Conservation (phyloP, 2,113 vertebrate genomes). For the Salvelinus fontinalis region DNA sequence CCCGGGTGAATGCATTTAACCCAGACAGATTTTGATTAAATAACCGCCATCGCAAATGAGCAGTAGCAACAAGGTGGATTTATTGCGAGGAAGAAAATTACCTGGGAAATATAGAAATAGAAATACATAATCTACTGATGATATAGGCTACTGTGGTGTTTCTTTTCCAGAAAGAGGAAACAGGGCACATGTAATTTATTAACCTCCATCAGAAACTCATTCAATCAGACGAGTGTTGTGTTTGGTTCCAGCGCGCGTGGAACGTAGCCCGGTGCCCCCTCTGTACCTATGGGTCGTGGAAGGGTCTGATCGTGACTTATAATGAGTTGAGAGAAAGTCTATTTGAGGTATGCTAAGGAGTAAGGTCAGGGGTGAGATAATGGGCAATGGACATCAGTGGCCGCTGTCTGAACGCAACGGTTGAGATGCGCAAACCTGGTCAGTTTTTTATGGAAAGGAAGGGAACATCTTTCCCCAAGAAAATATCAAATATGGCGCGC, state of each 20-base stretch:
- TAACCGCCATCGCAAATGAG: no score
- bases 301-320: background rate
- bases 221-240: background rate
- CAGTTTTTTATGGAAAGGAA: background rate
- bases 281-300: background rate
- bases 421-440: background rate
- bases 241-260: background rate
- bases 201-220: background rate
- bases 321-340: background rate
- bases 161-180: background rate
- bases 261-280: background rate
- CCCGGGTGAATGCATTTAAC: no score
- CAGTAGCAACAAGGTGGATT: no score
- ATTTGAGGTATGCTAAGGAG: background rate
- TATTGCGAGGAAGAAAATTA: no score
- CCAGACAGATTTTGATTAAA: no score
- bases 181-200: background rate
- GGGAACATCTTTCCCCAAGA: no score
- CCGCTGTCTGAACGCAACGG: background rate
- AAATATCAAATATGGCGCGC: no score
- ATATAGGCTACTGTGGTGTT: background rate
- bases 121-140: no score
- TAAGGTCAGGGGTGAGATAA: background rate
- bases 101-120: no score
- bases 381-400: no score